Base-by-base conservation (phyloP, 2,888 invertebrate species). In the Amphipoea lucens region DNA sequence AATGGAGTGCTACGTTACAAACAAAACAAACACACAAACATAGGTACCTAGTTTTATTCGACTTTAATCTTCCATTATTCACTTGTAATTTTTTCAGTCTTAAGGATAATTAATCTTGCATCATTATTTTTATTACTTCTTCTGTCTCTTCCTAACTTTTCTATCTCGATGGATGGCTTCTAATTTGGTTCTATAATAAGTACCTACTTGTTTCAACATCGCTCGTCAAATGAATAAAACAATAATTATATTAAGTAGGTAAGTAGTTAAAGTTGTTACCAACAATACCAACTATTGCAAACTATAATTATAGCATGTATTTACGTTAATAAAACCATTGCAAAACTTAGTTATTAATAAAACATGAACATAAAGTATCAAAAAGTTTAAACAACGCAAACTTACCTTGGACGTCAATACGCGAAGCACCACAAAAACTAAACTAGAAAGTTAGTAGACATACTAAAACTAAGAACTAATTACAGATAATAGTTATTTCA, bases 391-490 rank as follows among this genome's bases (percentile, higher is more conserved):
- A 9, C n/a, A 69, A 54, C 23, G 29, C 20, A n/a, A 71, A 75
- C 83, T 84, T 84, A 83, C 85, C 85, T 66, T 71, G 40, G 12
- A 23, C 7, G 48, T 11, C 23, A 3, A 2, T 7, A n/a, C 0
- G 48, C 54, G 45, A 67, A 54, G 60, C 60, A 63, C 14, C 63
- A 80, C 71, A 45, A 17, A 54, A 45, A 57, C 29, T 48, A 40
- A 54, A 54, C 51, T 23, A 29, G 2, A 75, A 40, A 75, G 23
- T 36, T 63, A 45, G 29, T 66, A 68, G 0, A 66, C 45, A 54
- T 65, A 4, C 1, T 66, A 40, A 36, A 45, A 82, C 9, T 48
- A 54, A 54, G 48, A 62, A 51, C 1, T 42, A 36, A 51, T n/a
- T 29, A 71, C 3, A 40, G 62, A 36, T 66, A 57, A 51, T 36